phyloP scores from a whole-genome alignment of 2,797 vertebrate species.

The Eulemur rubriventer region DNA sequence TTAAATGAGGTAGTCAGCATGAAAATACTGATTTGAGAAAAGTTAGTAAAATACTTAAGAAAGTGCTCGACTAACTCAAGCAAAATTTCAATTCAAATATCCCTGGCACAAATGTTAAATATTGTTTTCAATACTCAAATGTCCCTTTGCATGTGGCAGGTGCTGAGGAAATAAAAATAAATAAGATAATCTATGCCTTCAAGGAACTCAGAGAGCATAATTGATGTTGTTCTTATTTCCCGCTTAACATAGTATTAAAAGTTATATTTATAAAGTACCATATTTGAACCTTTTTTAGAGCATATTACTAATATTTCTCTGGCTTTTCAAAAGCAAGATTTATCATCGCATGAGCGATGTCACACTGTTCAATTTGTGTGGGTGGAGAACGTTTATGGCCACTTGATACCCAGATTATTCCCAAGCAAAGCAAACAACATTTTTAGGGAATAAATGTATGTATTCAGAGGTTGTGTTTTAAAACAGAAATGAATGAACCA shows the following conservation, averaged over 20 bases:
- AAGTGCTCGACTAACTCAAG: not conserved
- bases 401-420: not conserved
- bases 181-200: not conserved
- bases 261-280: not conserved
- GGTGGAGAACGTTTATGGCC: not conserved
- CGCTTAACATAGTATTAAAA: not conserved
- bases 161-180: not conserved
- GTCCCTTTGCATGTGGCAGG: not conserved
- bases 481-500: not conserved
- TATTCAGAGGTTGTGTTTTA: not conserved
- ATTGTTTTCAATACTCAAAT: conserved; percentile 1
- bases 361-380: not conserved
- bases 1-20: not conserved
- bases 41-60: not conserved
- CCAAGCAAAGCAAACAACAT: not conserved
- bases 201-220: not conserved
- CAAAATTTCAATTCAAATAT: not conserved
- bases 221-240: not conserved
- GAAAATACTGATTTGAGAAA: conserved; percentile 9
- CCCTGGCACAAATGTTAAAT: not conserved
- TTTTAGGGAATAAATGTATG: not conserved
- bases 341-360: not conserved
- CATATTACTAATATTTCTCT: conserved; percentile 23
- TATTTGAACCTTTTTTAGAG: not conserved
- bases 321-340: not conserved